Evolutionary conservation across 1,140 invertebrate species (phyloP), one percentile per base, ranked within the genome.

Genomic region (Frieseomelitta varia): DNA sequence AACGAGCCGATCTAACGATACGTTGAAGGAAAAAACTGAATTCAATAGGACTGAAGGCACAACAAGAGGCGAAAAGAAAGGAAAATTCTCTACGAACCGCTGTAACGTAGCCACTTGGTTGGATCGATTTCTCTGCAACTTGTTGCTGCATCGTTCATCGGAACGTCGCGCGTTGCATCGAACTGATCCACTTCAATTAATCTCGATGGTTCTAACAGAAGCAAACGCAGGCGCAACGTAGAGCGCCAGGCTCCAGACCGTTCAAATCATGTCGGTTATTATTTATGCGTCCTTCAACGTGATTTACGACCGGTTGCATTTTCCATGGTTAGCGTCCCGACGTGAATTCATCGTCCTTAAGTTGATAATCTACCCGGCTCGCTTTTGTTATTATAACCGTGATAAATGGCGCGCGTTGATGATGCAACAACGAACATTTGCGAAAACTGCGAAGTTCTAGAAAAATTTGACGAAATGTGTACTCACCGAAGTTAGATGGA

Each of bases 271-370:
- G 14, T 61, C 24, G 21, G 15, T 47, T 71, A 39, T 47, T 47
- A 71, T 47, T 71, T 71, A 47, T 71, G 21, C 68, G 24, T 47
- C 39, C 34, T 39, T 69, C 34, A 34, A 39, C 34, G 12, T 69
- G 67, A 69, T 69, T 39, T 69, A 69, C 12, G 34, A 39, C 19
- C 67, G 67, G 67, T 69, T 69, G 67, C 12, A 39, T 69, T 69
- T 69, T 39, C 19, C 24, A 69, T 21, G 21, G 30, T 24, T 24
- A 69, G 67, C 67, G 34, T 4, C 34, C 19, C 21, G 58, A 61
- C 15, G 67, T 24, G 21, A 69, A 69, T 69, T 69, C 21, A 24
- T 69, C 34, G 34, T 27, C 6, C 27, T 67, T 67, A 67, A 24
- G 67, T 69, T 39, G 34, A 39, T 69, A 39, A 69, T 39, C 21